Percentiles rank a stretch among this genome's conserved stretches.
phyloP scores from a whole-genome alignment of 2,113 vertebrate genomes.

The Phyllopteryx taeniolatus region DNA sequence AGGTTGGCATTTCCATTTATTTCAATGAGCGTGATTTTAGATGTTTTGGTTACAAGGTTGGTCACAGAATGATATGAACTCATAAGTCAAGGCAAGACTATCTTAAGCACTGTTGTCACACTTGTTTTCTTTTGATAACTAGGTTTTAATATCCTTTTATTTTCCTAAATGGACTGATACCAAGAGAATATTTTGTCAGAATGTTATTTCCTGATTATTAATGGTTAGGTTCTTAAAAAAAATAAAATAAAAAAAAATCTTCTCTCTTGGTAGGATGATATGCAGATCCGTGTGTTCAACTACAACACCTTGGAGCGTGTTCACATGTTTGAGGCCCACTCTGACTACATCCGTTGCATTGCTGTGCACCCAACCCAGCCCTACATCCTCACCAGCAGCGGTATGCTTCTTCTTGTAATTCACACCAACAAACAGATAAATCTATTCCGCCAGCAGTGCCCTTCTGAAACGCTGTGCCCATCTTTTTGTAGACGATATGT shows the following conservation, averaged over 20 bases:
- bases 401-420: slow-evolving; percentile 64
- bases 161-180: not conserved
- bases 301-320: slow-evolving; percentile 97
- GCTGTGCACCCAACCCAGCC: slow-evolving; percentile 97
- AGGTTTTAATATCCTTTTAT: not conserved
- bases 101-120: too few species aligned
- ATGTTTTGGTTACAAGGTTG: too few species aligned
- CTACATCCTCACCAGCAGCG: slow-evolving; percentile 98
- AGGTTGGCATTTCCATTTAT: too few species aligned
- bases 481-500: slow-evolving; percentile 88
- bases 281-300: slow-evolving; percentile 98
- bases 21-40: too few species aligned
- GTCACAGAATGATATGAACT: too few species aligned
- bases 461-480: slow-evolving; percentile 20
- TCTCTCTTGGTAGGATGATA: slow-evolving; percentile 83
- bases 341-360: slow-evolving; percentile 97
- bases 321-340: slow-evolving; percentile 98
- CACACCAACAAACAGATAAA: not conserved
- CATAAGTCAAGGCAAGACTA: too few species aligned
- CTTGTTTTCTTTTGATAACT: too few species aligned
- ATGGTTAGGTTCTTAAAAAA: not conserved
- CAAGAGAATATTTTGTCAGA: not conserved
- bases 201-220: not conserved
- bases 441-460: slow-evolving; percentile 20
- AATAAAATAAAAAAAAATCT: not conserved